Evolutionary conservation across 2,797 vertebrate genomes (phyloP), one percentile per base, ranked within the genome.

Genomic region (Syndactyla subalaris): DNA sequence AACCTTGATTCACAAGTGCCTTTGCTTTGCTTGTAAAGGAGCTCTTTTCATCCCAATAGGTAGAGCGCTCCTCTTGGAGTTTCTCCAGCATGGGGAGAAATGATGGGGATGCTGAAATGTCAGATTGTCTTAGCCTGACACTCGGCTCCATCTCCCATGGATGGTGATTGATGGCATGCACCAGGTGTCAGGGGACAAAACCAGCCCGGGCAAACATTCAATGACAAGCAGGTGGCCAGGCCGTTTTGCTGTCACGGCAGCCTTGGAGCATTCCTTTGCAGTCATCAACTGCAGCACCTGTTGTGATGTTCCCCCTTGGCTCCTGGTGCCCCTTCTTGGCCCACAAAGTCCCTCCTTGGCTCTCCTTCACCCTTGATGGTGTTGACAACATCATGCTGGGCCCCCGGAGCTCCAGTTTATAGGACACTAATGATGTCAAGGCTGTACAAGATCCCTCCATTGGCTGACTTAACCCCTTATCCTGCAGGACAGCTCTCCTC

Each of bases 61-160:
- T 51, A 75, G 73, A 45, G 4, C 0, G 0, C 34, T 81, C 29
- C 26, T 58, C 17, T 62, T 7, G 10, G 71, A 75, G 70, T 38
- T 59, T 26, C 59, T 66, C 13, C 4, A 6, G 16, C 0, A 0
- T 2, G 6, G 39, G 48, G 13, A 73, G 20, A 24, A 29, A 39
- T 8, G 20, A 19, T 62, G 38, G 27, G 62, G 59, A 52, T 67
- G 55, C 70, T 73, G 74, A 84, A 92, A 92, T 36, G 22, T 22
- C 79, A 73, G 51, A 24, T 7, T 63, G 29, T 51, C 45, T 88
- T 71, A 61, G 58, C 52, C n/a, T 54, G 66, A 15, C 2, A 4
- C 36, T 29, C 0, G 0, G 20, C 58, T 41, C 66, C 66, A 17
- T 12, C 24, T 80, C 41, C 34, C 3, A 3, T 2, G 1, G 45